Base-by-base conservation (phyloP, 2,113 vertebrate genomes). In the Pelusios castaneus region DNA sequence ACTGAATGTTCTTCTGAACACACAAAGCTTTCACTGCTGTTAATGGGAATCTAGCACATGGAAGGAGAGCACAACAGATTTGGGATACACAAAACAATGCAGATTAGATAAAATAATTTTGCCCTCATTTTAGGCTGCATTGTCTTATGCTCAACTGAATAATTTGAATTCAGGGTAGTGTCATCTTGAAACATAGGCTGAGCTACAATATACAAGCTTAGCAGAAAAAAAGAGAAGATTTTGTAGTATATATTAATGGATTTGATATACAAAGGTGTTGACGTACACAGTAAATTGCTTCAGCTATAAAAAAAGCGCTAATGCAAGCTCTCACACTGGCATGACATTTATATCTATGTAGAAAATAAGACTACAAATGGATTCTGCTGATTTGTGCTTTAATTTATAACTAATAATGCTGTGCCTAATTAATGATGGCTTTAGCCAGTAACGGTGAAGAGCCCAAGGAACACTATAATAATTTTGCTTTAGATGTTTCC, bases 141-240 rank as follows among this genome's bases (percentile, higher is more conserved):
- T 95, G 96, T 88, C 89, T 92, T 80, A 89, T 1, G 22, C 11
- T 75, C 56, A 91, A 75, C 29, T 96, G 31, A 96, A 93, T 84
- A 70, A 87, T 91, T 58, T 83, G 19, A 84, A 94, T 70, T 52
- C 84, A 86, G 24, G 22, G 14, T 77, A 85, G 31, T 51, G 58
- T 82, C 60, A 91, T 80, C 45, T 85, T 41, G 70, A 76, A 91
- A 49, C 7, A 31, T 29, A 41, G 10, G 49, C 5, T 87, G 27
- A 84, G 51, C 49, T 85, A 45, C 88, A 90, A 95, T n/a, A 84
- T 0, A 84, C 3, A 70, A 85, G 1, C 12, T 45, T 54, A 90
- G 90, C 8, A 56, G 43, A 76, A 25, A 89, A 95, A 84, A 78
- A 94, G 76, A 25, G 17, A 84, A 52, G 92, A 63, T 27, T 2